Evolutionary conservation across 1,140 invertebrate genomes (phyloP), one percentile per base, ranked within the genome.

Genomic region (Venustaconcha ellipsiformis): DNA sequence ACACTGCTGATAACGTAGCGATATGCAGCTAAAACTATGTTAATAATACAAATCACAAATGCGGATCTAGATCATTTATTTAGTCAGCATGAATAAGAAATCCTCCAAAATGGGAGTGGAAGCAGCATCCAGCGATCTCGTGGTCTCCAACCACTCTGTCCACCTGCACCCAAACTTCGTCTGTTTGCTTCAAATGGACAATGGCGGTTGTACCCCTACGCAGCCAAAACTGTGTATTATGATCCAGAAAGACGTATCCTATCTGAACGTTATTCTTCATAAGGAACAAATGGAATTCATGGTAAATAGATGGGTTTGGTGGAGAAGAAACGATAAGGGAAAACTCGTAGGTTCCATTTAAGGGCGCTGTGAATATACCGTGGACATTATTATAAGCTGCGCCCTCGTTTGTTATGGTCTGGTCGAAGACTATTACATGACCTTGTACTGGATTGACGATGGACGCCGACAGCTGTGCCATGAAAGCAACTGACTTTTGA

Each of bases 11-110:
- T 30, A 30, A 3, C 26, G 26, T 30, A 30, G 1, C 26, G 26
- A 30, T 30, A 30, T 30, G 26, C 26, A 30, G 26, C 4, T 30
- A 30, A 30, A 30, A 30, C 26, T 30, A 30, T 30, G 26, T 30
- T 30, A 30, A 30, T 1, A 30, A 30, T 30, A 1, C 26, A 30
- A 30, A 30, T 30, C 26, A 30, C 26, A 4, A 30, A 30, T 4
- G 26, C 26, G 26, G 26, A 3, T 30, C 26, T 1, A 30, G 26
- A 30, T 30, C 1, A 30, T 60, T 60, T 60, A 60, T 18, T 60
- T 60, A 60, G 20, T 60, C 59, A 60, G 59, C 59, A 18, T 60
- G 59, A 60, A 60, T 60, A 20, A 60, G 59, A 20, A 60, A 60
- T 1, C 59, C 59, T 18, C 59, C 59, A 60, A 60, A 60, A 20